A percentile compares a stretch with the other conserved stretches of the same genome.
phyloP scores from a whole-genome alignment of 2,113 vertebrate genomes.

The Cynocephalus volans region DNA sequence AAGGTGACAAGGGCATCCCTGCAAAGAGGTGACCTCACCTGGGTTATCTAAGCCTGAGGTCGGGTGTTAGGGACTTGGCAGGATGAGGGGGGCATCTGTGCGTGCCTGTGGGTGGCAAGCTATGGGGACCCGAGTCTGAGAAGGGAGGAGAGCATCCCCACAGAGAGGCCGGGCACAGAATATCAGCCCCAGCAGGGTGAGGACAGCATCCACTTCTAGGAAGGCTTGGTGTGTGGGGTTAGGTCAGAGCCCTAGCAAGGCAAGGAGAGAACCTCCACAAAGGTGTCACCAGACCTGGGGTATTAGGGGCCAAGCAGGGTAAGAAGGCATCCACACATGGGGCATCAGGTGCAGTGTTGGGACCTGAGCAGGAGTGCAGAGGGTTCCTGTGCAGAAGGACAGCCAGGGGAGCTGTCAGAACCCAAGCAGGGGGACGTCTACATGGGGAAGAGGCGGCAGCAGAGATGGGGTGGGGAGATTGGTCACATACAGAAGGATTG shows the following conservation, averaged over 20 bases:
- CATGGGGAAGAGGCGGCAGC: not conserved
- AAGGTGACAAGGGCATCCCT: not conserved
- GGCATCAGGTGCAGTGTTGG: too few relatives aligned
- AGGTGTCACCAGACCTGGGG: not conserved
- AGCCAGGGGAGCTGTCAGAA: not conserved
- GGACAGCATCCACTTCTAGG: not conserved
- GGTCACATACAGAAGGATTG: not conserved
- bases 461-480: rapidly evolving
- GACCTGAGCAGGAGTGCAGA: not conserved
- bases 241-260: not conserved
- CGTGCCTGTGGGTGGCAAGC: not conserved
- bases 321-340: too few relatives aligned
- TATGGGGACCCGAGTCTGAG: not conserved
- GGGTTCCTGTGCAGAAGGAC: rapidly evolving
- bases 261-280: not conserved
- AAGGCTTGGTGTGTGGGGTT: not conserved
- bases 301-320: not conserved
- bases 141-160: not conserved
- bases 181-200: not conserved
- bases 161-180: not conserved
- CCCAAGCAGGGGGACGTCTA: not conserved
- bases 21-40: not conserved
- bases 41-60: not conserved
- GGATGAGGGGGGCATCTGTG: not conserved
- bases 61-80: not conserved